Evolutionary conservation across 2,797 vertebrate genomes (phyloP).

Genomic region (Cygnus olor): DNA sequence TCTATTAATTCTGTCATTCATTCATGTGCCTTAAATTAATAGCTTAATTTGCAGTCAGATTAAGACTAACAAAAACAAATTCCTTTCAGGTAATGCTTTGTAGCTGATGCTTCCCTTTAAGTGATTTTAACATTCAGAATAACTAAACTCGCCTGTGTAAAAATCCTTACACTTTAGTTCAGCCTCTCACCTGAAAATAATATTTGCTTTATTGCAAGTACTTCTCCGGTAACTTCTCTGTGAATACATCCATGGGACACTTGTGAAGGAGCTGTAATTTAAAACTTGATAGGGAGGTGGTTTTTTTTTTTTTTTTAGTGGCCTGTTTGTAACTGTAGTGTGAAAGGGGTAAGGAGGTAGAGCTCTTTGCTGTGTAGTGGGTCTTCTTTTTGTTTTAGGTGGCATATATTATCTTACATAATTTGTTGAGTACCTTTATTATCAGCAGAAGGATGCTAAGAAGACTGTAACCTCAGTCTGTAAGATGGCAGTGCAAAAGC

Average conservation of each 20-base stretch:
- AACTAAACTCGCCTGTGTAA: background rate
- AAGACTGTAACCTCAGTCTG: background rate
- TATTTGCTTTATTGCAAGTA: background rate
- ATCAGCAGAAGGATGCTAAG: background rate
- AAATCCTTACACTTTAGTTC: background rate
- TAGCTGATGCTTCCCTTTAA: background rate
- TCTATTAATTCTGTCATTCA: background rate
- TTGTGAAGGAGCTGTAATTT: background rate
- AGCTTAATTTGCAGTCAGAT: background rate
- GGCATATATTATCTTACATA: background rate
- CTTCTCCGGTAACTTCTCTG: background rate
- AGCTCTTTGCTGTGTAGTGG: background rate
- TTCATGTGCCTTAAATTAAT: background rate
- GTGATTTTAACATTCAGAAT: background rate
- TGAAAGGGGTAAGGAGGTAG: background rate
- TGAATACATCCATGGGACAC: background rate
- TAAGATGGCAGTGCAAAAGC: background rate
- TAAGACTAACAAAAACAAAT: background rate
- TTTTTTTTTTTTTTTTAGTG: background rate
- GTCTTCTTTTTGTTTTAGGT: background rate
- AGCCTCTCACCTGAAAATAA: background rate
- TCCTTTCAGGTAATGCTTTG: background rate
- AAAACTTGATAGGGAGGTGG: background rate
- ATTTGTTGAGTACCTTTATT: background rate
- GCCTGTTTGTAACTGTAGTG: background rate